Percentiles rank a stretch among this genome's conserved stretches.
Evolutionary conservation across 1,140 invertebrate species (phyloP).

Genomic region (Polyergus mexicanus): DNA sequence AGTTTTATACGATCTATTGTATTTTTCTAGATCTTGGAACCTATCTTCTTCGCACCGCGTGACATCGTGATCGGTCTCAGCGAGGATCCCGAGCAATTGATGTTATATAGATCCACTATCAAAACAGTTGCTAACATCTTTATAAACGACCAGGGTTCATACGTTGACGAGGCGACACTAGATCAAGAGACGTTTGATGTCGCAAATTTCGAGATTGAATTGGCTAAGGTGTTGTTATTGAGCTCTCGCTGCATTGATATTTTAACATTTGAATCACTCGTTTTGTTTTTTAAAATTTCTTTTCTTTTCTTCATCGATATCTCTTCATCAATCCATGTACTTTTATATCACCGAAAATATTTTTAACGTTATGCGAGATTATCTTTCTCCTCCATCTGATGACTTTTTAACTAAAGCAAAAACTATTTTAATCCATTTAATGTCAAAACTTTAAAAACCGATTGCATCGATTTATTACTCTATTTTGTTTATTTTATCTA

Average conservation of each 20-base stretch:
- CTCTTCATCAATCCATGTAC: background rate
- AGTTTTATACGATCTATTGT: background rate
- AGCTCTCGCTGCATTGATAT: background rate
- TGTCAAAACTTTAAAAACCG: background rate
- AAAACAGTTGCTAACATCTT: background rate
- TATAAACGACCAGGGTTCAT: background rate
- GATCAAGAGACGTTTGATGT: background rate
- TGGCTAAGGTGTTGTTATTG: constrained; percentile 1
- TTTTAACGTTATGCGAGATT: background rate
- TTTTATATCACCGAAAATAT: background rate
- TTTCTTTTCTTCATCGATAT: background rate
- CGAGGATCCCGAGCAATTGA: background rate
- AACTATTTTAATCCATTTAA: background rate
- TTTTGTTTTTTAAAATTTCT: background rate
- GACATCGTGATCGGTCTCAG: background rate
- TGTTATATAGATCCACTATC: background rate
- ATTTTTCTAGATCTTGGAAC: background rate
- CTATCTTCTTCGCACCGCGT: background rate
- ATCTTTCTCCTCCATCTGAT: background rate
- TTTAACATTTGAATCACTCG: background rate
- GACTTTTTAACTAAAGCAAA: background rate
- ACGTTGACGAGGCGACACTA: background rate
- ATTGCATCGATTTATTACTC: background rate
- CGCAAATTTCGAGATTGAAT: constrained; percentile 19
- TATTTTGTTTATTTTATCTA: background rate